phyloP scores from a whole-genome alignment of 2,888 invertebrate genomes.

The Thumatha senex region DNA sequence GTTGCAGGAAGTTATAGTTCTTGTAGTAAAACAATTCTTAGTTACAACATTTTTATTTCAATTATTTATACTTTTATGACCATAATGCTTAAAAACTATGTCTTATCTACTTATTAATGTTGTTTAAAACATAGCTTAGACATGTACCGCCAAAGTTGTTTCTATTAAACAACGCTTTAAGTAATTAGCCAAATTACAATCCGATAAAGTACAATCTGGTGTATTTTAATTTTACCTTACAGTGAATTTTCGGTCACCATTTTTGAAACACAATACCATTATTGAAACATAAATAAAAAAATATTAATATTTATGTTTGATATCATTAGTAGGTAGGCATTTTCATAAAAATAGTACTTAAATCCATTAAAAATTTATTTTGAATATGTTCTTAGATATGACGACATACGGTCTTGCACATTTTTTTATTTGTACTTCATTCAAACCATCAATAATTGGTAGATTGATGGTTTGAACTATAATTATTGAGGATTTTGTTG shows the following conservation, averaged over 20 bases:
- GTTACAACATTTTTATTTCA: slow-evolving; percentile 46
- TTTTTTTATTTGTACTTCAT: neutral
- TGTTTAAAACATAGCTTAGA: slow-evolving; percentile 31
- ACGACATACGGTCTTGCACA: slow-evolving; percentile 4
- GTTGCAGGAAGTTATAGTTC: too few relatives aligned
- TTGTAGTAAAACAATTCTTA: slow-evolving; percentile 5
- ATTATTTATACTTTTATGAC: slow-evolving; percentile 40
- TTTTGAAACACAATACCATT: slow-evolving; percentile 53
- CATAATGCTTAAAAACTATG: slow-evolving; percentile 40
- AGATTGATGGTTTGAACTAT: neutral
- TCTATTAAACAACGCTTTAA: slow-evolving; percentile 38
- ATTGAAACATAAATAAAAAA: neutral
- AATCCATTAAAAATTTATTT: slow-evolving; percentile 3
- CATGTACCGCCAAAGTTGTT: slow-evolving; percentile 17
- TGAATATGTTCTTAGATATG: slow-evolving; percentile 12
- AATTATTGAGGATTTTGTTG: neutral
- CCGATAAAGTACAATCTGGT: slow-evolving; percentile 65
- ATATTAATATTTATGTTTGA: neutral
- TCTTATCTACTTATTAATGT: slow-evolving; percentile 37
- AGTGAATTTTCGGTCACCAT: slow-evolving; percentile 63
- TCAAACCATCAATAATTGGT: neutral
- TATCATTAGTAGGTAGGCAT: slow-evolving; percentile 11
- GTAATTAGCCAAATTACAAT: slow-evolving; percentile 36
- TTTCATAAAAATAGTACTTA: slow-evolving; percentile 8
- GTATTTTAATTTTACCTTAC: slow-evolving; percentile 78